Base-by-base conservation (phyloP, 2,113 vertebrate species). In the Thymallus thymallus region DNA sequence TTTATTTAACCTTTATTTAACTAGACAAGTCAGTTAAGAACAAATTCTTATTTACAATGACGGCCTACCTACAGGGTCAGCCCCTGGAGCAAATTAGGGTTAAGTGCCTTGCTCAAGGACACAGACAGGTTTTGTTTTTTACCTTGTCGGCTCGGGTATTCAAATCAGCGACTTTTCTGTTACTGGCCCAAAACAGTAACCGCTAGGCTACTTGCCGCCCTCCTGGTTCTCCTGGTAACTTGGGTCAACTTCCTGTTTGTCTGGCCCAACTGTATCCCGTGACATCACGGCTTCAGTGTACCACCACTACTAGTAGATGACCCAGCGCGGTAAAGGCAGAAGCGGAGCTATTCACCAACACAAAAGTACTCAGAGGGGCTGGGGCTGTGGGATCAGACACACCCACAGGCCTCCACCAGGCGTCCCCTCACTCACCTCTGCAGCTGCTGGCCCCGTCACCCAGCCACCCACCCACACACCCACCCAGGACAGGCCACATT, bases 331-430 rank as follows among this genome's bases (percentile, higher is more conserved):
- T 87, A 91, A 91, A 82, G 35, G 83, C 78, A 77, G 80, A 56
- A 82, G 85, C 82, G 76, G 80, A 80, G 82, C 88, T 90, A 91
- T 91, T 91, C 91, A 89, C 89, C 85, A 89, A 88, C 88, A 92
- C 91, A 92, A 92, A 92, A 91, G 91, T 92, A 82, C 91, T 91
- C 85, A 79, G 86, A 90, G 91, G 90, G 91, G 91, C 48, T 63
- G 70, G 75, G 83, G 85, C 79, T 76, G 82, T 85, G 85, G 74
- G 77, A 82, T 86, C 82, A 76, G 80, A 84, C 84, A 86, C 87
- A 78, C 86, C 83, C 77, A 77, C 80, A 86, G 81, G 81, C 18
- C 14, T 14, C 51, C 18, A 23, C 45, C 85, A 88, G 88, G 88
- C 87, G 84, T 91, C 89, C 89, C 85, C 90, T 90, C 79, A 68